Evolutionary conservation across 2,113 vertebrate species (phyloP).

Genomic region (Pollachius pollachius): DNA sequence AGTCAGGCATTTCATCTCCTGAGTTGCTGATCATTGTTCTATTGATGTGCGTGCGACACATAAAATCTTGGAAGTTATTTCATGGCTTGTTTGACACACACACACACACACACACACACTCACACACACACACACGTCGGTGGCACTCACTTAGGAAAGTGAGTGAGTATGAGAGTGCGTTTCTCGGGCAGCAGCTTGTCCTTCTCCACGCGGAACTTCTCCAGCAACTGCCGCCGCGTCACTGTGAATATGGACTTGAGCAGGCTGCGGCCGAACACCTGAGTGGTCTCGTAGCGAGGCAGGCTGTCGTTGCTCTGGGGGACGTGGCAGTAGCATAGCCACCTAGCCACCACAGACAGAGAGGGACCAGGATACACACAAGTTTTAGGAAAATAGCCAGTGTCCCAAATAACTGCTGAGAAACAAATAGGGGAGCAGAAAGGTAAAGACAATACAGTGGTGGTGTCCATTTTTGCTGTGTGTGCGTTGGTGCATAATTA

Average conservation of each 20-base stretch:
- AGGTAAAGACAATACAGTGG: too few species aligned
- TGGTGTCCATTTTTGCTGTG: too few species aligned
- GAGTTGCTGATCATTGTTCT: too few species aligned
- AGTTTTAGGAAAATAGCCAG: neutral
- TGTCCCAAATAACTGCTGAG: neutral
- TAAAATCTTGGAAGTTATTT: too few species aligned
- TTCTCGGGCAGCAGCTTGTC: conserved; percentile 97
- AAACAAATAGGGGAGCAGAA: neutral
- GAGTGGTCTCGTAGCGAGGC: conserved; percentile 94
- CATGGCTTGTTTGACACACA: too few species aligned
- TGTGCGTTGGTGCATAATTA: too few species aligned
- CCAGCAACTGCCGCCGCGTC: conserved; percentile 92
- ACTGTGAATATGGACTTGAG: conserved; percentile 97
- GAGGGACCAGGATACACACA: neutral
- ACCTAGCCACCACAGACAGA: conserved; percentile 64
- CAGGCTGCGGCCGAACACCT: conserved; percentile 93
- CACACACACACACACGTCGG: too few species aligned
- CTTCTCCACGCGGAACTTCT: conserved; percentile 98
- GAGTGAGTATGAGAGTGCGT: conserved; percentile 95
- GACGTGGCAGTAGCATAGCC: conserved; percentile 98
- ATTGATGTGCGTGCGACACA: too few species aligned
- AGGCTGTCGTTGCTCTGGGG: conserved; percentile 98
- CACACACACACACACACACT: too few species aligned
- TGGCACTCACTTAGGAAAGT: conserved; percentile 91
- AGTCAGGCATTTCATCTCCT: too few species aligned